Percentiles rank a stretch among this genome's conserved stretches.
Conservation (phyloP, 2,797 vertebrate species). For the Agapornis canus region DNA sequence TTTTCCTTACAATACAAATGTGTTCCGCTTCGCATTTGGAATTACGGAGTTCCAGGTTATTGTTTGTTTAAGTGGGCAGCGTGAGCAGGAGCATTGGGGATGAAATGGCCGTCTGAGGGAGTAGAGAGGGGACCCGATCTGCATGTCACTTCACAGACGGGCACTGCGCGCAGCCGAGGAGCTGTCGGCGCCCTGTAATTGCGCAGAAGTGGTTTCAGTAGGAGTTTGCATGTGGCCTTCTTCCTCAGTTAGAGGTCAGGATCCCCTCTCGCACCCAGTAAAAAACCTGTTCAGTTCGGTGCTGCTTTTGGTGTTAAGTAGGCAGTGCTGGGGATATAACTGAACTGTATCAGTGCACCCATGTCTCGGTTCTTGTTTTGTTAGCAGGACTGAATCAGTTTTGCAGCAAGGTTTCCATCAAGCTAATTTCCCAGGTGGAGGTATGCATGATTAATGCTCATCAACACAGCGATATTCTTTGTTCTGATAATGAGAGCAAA, state of each 20-base stretch:
- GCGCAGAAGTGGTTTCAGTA: accelerated
- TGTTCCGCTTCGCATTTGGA: background rate
- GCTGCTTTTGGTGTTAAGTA: slow-evolving; percentile 34
- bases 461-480: slow-evolving; percentile 72
- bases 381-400: slow-evolving; percentile 79
- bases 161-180: background rate
- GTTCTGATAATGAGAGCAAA: slow-evolving; percentile 63
- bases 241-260: background rate
- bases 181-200: accelerated
- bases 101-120: slow-evolving; percentile 13
- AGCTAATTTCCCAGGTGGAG: slow-evolving; percentile 77
- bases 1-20: background rate
- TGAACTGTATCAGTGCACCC: slow-evolving; percentile 50
- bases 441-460: slow-evolving; percentile 77
- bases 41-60: background rate
- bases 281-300: background rate
- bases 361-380: slow-evolving; percentile 77
- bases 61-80: background rate
- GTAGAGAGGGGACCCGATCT: background rate
- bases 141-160: accelerated
- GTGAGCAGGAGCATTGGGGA: background rate
- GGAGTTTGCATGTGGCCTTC: background rate
- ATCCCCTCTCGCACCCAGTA: accelerated
- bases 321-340: slow-evolving; percentile 55
- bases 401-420: slow-evolving; percentile 77